Base-by-base conservation (phyloP, 2,888 invertebrate genomes). In the Cosmopolites sordidus region DNA sequence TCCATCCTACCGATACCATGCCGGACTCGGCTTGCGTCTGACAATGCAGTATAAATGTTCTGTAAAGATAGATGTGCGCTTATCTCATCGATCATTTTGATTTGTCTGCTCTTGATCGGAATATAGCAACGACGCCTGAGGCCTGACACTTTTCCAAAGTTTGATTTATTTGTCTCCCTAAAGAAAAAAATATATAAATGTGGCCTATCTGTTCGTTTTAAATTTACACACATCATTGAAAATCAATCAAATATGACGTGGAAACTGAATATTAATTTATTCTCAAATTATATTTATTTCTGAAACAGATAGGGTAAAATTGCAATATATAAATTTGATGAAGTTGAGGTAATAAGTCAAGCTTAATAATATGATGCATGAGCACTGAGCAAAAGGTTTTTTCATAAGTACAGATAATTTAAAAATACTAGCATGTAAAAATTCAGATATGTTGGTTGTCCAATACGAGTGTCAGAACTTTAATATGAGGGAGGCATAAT, bases 11-110 rank as follows among this genome's bases (percentile, higher is more conserved):
- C 12, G 33, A 11, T 5, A 11, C 33, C 11, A 11, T 33, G 12
- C 5, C 33, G 51, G 58, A 59, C 59, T 58, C 54, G 54, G 58
- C 61, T 62, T 69, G 68, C 60, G 62, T 60, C 62, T 69, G 69
- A 69, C 69, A 69, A 66, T 64, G 59, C 61, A 58, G 61, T 64
- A 65, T 64, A 67, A 68, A 68, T 67, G 64, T 59, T 64, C 61
- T 62, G 58, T 61, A 60, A 66, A 71, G 70, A 71, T 70, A 66
- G 68, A 71, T 70, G 69, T 66, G 61, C 62, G 60, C 64, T 64
- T 64, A 64, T 65, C 59, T 66, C 68, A 71, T 71, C 69, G 68
- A 71, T 71, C 71, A 71, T 70, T 66, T 66, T 58, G 65, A 66
- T 68, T 66, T 67, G 68, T 64, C 70, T 71, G 70, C 63, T 62